Conservation (phyloP, 2,797 vertebrate species). For the Coregonus sp. region DNA sequence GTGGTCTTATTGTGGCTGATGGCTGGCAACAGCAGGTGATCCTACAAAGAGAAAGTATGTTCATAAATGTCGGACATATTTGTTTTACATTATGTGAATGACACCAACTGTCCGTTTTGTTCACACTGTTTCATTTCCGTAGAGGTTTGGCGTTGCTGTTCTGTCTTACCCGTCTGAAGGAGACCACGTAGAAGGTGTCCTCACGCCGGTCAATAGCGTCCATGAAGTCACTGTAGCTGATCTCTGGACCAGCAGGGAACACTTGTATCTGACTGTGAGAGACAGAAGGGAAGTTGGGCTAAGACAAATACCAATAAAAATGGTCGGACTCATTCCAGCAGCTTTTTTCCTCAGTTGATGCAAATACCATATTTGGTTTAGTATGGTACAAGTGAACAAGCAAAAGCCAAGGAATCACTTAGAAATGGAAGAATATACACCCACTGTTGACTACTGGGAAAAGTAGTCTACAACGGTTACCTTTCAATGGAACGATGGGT, state of each 20-base stretch:
- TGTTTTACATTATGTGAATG: background rate
- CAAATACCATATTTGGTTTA: background rate
- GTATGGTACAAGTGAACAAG: background rate
- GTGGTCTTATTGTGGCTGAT: slow-evolving; percentile 74
- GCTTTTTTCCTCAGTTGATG: background rate
- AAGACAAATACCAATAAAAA: background rate
- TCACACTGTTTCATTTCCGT: background rate
- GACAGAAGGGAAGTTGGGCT: background rate
- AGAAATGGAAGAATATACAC: background rate
- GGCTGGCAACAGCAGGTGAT: slow-evolving; percentile 74
- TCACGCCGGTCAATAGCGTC: slow-evolving; percentile 89
- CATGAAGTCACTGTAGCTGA: slow-evolving; percentile 85
- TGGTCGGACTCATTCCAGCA: background rate
- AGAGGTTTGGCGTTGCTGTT: background rate
- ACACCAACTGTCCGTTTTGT: background rate
- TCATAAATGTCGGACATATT: background rate
- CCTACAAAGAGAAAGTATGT: slow-evolving; percentile 36
- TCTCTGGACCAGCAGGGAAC: slow-evolving; percentile 81
- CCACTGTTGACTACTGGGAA: background rate
- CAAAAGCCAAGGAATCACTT: background rate
- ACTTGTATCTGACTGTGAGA: slow-evolving; percentile 84
- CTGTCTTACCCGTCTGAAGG: slow-evolving; percentile 84
- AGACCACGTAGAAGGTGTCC: slow-evolving; percentile 92
- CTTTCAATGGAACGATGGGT: slow-evolving; percentile 78
- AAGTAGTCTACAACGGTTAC: slow-evolving; percentile 52